Conservation (phyloP, 30 jellyfish, hydroid and myxozoan species). For the Clytia hemisphaerica region DNA sequence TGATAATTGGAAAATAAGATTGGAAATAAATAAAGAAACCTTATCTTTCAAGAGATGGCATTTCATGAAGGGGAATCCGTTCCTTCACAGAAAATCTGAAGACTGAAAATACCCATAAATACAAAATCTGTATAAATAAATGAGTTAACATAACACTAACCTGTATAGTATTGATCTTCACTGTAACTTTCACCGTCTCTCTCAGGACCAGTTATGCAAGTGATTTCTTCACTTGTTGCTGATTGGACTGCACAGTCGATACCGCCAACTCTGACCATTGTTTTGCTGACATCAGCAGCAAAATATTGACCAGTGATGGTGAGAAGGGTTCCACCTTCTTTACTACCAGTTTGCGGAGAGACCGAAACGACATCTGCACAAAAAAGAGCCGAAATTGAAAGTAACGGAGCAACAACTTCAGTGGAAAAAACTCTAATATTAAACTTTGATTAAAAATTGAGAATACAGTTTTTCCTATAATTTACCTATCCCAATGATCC, state of each 20-base stretch:
- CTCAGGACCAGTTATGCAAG: constrained; percentile 82
- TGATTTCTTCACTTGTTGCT: constrained; percentile 35
- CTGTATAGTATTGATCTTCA: no score
- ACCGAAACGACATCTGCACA: constrained; percentile 52
- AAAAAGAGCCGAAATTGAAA: background rate
- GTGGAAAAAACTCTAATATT: background rate
- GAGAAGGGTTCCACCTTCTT: constrained; percentile 63
- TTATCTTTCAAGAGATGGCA: no score
- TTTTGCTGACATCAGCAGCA: constrained; percentile 27
- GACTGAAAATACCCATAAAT: no score
- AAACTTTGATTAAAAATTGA: background rate
- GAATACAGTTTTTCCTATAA: background rate
- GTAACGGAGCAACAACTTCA: no score
- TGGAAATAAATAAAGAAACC: no score
- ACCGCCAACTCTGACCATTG: constrained; percentile 63
- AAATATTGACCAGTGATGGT: constrained; percentile 62
- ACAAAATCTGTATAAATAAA: no score
- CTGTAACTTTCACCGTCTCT: constrained; percentile 61
- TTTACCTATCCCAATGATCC: background rate
- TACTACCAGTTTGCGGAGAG: constrained; percentile 73
- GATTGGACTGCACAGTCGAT: constrained; percentile 59
- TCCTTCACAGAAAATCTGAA: no score
- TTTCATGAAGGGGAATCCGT: no score
- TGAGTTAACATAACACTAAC: no score
- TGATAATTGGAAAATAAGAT: no score